Percentiles rank a stretch among this genome's conserved stretches.
phyloP scores from a whole-genome alignment of 2,797 vertebrate species.

The Phaenicophaeus curvirostris region DNA sequence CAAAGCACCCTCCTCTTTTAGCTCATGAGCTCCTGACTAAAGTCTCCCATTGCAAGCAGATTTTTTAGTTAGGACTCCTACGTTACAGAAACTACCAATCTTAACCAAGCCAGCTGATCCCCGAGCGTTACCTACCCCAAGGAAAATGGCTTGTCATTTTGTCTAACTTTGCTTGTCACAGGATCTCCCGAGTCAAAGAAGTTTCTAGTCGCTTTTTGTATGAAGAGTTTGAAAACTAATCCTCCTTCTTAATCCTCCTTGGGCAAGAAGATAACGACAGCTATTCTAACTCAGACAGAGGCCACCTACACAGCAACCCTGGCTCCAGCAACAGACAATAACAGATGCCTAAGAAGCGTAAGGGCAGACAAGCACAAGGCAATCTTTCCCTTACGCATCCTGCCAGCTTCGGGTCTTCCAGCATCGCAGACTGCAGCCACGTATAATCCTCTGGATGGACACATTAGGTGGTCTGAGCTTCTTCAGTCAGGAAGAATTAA shows the following conservation, averaged over 20 bases:
- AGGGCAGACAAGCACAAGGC: neutral
- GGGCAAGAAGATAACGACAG: constrained; percentile 43
- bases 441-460: neutral
- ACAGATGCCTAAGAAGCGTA: neutral
- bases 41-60: neutral
- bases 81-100: neutral
- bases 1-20: neutral
- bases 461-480: neutral
- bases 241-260: constrained; percentile 35
- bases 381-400: neutral
- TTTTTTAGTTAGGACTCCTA: neutral
- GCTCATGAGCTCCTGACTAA: neutral
- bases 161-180: neutral
- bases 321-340: constrained; percentile 22
- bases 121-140: neutral
- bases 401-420: neutral
- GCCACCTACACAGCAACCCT: constrained; percentile 25
- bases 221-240: constrained; percentile 24
- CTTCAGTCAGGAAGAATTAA: neutral
- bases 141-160: neutral
- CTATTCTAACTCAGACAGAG: constrained; percentile 27
- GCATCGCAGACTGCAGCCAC: neutral
- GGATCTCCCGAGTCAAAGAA: neutral
- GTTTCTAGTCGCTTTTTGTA: neutral
- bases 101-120: neutral